These are phyloP conservation scores for Urocitellus parryii DNA, from an alignment of 2,113 vertebrate genomes.

Conservation along the genomic window DNA sequence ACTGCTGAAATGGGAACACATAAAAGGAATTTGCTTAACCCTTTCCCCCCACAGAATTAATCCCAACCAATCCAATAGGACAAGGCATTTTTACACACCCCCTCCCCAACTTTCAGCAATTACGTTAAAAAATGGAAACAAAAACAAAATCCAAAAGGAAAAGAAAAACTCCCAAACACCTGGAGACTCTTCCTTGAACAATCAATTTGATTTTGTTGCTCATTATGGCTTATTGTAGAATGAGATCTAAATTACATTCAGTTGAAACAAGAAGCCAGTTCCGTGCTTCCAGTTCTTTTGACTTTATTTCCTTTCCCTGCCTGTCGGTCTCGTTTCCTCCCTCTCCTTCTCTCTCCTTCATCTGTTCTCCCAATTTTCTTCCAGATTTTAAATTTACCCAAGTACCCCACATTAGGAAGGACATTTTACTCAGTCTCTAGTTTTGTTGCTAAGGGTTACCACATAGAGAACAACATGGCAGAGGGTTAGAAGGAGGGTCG, in stretches of 20 bases:
- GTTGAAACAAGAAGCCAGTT: constrained; percentile 51
- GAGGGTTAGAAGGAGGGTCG: not conserved
- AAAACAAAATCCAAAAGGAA: not conserved
- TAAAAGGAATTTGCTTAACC: not conserved
- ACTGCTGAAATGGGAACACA: not conserved
- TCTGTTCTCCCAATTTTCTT: not conserved
- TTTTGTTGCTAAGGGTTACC: not conserved
- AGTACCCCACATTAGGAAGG: not conserved
- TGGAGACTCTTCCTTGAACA: constrained; percentile 30
- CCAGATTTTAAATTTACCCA: not conserved
- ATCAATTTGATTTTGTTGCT: constrained; percentile 65
- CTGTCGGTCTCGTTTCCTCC: not conserved
- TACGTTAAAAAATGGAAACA: constrained; percentile 32
- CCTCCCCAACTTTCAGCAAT: not conserved
- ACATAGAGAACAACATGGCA: accelerated
- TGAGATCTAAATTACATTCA: constrained; percentile 26
- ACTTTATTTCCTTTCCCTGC: constrained; percentile 52
- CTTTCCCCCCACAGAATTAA: not conserved
- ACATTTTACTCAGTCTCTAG: not conserved
- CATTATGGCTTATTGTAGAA: constrained; percentile 50
- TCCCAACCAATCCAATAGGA: not conserved
- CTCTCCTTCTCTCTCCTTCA: not conserved
- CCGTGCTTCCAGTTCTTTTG: constrained; percentile 21
- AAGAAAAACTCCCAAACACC: not conserved
- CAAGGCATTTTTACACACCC: not conserved